These are phyloP conservation scores for Eupithecia exiguata DNA, from an alignment of 2,888 invertebrate genomes.

Conservation along the genomic window DNA sequence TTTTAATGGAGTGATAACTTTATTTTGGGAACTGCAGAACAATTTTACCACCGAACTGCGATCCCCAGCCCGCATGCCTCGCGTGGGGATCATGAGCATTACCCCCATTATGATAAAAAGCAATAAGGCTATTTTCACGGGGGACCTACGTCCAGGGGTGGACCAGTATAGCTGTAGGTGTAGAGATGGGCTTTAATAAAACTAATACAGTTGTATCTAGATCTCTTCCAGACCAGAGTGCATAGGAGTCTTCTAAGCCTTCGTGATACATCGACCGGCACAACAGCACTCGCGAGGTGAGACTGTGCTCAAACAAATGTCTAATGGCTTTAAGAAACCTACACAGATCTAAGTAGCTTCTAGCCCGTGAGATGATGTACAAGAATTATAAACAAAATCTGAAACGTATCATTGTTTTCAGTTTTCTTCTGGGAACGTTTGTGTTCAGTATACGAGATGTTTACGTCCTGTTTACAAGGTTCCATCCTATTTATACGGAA, in stretches of 20 bases:
- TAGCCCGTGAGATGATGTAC: not conserved
- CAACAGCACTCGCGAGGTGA: too few relatives aligned
- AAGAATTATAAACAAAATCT: not conserved
- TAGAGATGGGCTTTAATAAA: too few relatives aligned
- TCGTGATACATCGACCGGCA: too few relatives aligned
- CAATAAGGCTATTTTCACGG: not conserved
- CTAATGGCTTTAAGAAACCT: too few relatives aligned
- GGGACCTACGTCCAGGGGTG: not conserved
- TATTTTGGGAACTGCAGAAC: not conserved
- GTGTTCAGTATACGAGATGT: not conserved
- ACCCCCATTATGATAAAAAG: not conserved
- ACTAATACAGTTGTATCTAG: too few relatives aligned
- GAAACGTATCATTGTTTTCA: not conserved
- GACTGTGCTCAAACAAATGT: too few relatives aligned
- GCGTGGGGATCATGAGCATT: not conserved
- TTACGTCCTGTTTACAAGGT: constrained; percentile 7
- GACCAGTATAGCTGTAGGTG: not conserved
- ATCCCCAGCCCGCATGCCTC: not conserved
- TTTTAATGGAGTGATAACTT: too few relatives aligned
- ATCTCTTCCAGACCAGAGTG: too few relatives aligned
- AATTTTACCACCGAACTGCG: not conserved
- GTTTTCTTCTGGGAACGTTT: not conserved
- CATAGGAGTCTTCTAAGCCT: too few relatives aligned
- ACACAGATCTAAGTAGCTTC: not conserved
- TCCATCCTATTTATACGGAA: constrained; percentile 6